Evolutionary conservation across 2,888 invertebrate species (phyloP).

Genomic region (Leucania comma): DNA sequence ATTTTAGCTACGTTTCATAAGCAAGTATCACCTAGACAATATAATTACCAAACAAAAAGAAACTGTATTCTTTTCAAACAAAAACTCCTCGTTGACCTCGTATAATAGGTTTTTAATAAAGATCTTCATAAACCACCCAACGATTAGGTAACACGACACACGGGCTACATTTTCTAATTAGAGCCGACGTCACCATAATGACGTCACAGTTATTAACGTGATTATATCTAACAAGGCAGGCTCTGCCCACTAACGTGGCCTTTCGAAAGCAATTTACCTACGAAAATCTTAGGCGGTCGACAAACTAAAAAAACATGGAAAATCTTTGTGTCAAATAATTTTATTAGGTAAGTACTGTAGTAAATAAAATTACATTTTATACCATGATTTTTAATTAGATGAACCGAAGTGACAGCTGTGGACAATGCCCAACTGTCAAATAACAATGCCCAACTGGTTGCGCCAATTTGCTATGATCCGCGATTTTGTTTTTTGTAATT

Average conservation of each 20-base stretch:
- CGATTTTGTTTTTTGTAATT: too few relatives aligned
- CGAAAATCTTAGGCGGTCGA: conserved; percentile 35
- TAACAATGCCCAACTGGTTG: too few relatives aligned
- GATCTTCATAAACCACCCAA: conserved; percentile 9
- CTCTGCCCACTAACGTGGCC: conserved; percentile 42
- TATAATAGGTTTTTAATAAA: conserved; percentile 4
- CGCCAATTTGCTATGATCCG: too few relatives aligned
- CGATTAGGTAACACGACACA: conserved; percentile 30
- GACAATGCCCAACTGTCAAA: too few relatives aligned
- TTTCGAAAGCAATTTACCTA: conserved; percentile 42
- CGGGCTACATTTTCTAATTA: conserved; percentile 37
- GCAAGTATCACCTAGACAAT: too few relatives aligned
- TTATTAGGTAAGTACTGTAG: not conserved
- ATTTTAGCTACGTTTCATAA: too few relatives aligned
- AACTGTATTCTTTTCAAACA: not conserved
- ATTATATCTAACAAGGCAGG: conserved; percentile 48
- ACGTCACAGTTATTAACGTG: conserved; percentile 55
- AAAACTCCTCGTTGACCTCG: not conserved
- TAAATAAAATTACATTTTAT: too few relatives aligned
- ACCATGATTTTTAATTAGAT: too few relatives aligned
- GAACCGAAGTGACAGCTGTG: too few relatives aligned
- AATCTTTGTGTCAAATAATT: not conserved
- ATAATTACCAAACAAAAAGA: not conserved
- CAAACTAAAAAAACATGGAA: not conserved
- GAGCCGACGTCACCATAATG: conserved; percentile 35